Evolutionary conservation across 2,113 vertebrate genomes (phyloP), one percentile per base, ranked within the genome.

Genomic region (Maccullochella peelii): DNA sequence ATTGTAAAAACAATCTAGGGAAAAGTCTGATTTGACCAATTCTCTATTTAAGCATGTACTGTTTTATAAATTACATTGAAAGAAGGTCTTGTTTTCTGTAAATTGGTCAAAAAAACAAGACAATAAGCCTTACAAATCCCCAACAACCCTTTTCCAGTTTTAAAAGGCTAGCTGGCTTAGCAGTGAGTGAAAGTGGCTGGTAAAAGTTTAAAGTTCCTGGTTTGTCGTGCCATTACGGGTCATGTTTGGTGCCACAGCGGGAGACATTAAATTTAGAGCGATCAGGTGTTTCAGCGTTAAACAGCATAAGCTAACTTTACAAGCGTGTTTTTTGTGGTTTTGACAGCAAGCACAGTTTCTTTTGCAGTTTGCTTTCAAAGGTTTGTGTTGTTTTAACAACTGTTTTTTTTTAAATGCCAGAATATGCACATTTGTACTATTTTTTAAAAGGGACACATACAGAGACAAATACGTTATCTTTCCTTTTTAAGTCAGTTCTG

Each of bases 351-450:
- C 42, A 49, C 25, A 25, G n/a, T 21, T 30, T 30, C 23, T 10
- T 68, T 74, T 33, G 30, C 40, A 8, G 67, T 65, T 63, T 72
- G 44, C 25, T 40, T 74, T 73, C 16, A 50, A 72, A 55, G 23
- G 15, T 40, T 75, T 25, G 38, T n/a, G 27, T 38, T 27, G 6
- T 59, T 72, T 55, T 57, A 44, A 38, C 50, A 42, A n/a, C n/a
- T 58, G 38, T 81, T 63, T 75, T 65, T 50, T 52, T 59, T 12
- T n/a, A 57, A 62, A 77, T 44, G 40, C 44, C 76, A 75, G 36
- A 75, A 55, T 61, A 61, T 82, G 67, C 87, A 86, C 65, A 77
- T 77, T 80, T 84, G 27, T 80, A 80, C 25, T 30, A 20, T 73
- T 57, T 71, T 23, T 50, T 71, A 25, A 38, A 68, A 80, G 82